These are phyloP conservation scores for Drosophila bocqueti DNA, from an alignment of 1,140 invertebrate genomes.

Conservation along the genomic window DNA sequence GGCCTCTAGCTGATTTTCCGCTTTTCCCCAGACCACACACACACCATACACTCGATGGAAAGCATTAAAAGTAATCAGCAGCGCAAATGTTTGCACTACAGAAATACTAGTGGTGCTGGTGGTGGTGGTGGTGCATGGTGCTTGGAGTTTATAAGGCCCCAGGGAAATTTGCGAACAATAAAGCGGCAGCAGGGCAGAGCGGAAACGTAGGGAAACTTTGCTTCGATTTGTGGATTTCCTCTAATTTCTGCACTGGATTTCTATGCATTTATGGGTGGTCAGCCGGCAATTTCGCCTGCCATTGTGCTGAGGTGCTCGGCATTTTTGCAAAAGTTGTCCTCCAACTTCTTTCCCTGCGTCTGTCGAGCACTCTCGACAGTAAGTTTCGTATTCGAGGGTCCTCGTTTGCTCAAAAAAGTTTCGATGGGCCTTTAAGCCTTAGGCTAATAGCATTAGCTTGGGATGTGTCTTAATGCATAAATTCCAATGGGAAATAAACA, in stretches of 20 bases:
- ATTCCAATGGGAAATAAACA: not conserved
- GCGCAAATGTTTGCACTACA: constrained; percentile 75
- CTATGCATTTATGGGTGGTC: constrained; percentile 57
- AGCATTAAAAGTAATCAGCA: constrained; percentile 82
- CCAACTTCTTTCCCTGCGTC: constrained; percentile 27
- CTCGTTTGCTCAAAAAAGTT: constrained; percentile 37
- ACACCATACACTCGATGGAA: constrained; percentile 60
- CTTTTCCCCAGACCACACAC: constrained; percentile 6
- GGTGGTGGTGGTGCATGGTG: constrained; percentile 13
- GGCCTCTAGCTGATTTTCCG: constrained; percentile 35
- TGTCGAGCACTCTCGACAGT: constrained; percentile 27
- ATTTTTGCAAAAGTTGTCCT: constrained; percentile 29
- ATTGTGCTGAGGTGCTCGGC: constrained; percentile 41
- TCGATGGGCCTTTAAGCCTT: constrained; percentile 33
- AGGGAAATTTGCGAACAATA: constrained; percentile 82
- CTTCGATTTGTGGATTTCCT: constrained; percentile 61
- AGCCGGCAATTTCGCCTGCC: constrained; percentile 33
- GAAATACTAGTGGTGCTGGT: constrained; percentile 15
- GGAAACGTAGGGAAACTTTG: constrained; percentile 38
- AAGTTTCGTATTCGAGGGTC: constrained; percentile 43
- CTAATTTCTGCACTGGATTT: constrained; percentile 60
- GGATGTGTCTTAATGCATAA: not conserved
- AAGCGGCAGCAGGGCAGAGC: constrained; percentile 42
- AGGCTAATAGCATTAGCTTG: constrained; percentile 25
- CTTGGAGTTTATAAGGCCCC: constrained; percentile 56